Base-by-base conservation (phyloP, 1,140 invertebrate species). In the Sycobia sp. region DNA sequence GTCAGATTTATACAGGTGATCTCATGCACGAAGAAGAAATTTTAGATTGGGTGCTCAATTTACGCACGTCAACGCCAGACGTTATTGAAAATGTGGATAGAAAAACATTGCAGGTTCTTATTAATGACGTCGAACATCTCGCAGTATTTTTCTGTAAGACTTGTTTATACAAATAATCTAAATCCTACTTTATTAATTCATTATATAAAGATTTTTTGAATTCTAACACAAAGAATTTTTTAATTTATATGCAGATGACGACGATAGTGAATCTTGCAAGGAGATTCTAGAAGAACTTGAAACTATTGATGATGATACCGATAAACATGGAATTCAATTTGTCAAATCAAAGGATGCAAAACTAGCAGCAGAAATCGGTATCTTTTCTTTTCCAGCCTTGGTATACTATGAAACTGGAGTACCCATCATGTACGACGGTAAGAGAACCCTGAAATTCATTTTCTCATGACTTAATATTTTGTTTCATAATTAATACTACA, bases 361-460 rank as follows among this genome's bases (percentile, higher is more conserved):
- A 78, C 78, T 95, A 46, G 94, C 94, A 4, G 91, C 94, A 38
- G 92, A 94, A 82, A 90, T 95, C 71, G 93, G 93, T 54, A 92
- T 97, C 71, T 94, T 93, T 76, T 91, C 92, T 72, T 93, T 96
- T 72, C 93, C 93, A 58, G 91, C 92, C 51, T 82, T 96, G 57
- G 92, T 95, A 59, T 95, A 95, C 80, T 96, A 95, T 76, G 93
- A 95, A 83, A 94, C 92, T 47, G 92, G 92, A 65, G 91, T 95
- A 67, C 94, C 94, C 62, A 94, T 94, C 73, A 93, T 95, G 89
- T 96, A 93, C 81, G 91, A 95, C 83, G 94, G 94, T 96, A 87
- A 91, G 89, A 61, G n/a, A n/a, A n/a, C n/a, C n/a, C n/a, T n/a
- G n/a, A 36, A 47, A 34, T 7, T 32, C 29, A 32, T 32, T 32